These are phyloP conservation scores for Brenthis daphne DNA, from an alignment of 2,888 invertebrate genomes.

Conservation along the genomic window DNA sequence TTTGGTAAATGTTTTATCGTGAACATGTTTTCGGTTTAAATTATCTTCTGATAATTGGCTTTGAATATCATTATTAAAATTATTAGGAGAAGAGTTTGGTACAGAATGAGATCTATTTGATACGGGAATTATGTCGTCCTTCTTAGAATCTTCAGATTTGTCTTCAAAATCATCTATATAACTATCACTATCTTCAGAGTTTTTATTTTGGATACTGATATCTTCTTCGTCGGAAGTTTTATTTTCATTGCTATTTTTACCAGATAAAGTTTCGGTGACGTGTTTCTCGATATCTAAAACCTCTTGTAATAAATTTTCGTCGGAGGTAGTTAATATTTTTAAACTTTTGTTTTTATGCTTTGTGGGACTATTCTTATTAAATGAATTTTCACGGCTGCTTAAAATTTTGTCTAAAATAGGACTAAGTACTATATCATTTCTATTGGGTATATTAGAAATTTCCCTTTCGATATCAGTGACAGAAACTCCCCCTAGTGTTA, in stretches of 20 bases:
- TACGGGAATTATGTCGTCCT: slow-evolving; percentile 23
- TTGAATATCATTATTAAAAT: slow-evolving; percentile 14
- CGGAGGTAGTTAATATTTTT: slow-evolving; percentile 67
- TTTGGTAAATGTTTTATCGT: slow-evolving; percentile 58
- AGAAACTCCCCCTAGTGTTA: slow-evolving; percentile 72
- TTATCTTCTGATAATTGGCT: slow-evolving; percentile 9
- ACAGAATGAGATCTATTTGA: slow-evolving; percentile 34
- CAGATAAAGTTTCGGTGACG: slow-evolving; percentile 60
- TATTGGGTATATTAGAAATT: slow-evolving; percentile 61
- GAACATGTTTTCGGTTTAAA: slow-evolving; percentile 31
- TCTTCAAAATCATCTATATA: slow-evolving; percentile 78
- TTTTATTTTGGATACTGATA: slow-evolving; percentile 44
- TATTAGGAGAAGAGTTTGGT: slow-evolving; percentile 20
- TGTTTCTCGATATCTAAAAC: slow-evolving; percentile 68
- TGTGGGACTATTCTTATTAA: slow-evolving; percentile 52
- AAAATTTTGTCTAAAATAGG: slow-evolving; percentile 71
- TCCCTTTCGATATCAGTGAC: slow-evolving; percentile 72
- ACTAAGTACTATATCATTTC: slow-evolving; percentile 59
- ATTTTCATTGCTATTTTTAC: slow-evolving; percentile 47
- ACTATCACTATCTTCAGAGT: slow-evolving; percentile 53
- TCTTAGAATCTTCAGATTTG: slow-evolving; percentile 55
- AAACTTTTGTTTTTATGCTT: slow-evolving; percentile 46
- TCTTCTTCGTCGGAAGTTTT: slow-evolving; percentile 37
- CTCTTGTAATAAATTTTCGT: slow-evolving; percentile 74
- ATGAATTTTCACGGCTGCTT: slow-evolving; percentile 67